Percentiles rank a stretch among this genome's conserved stretches.
phyloP scores from a whole-genome alignment of 1,140 invertebrate species.

The Polypedilum pembai region DNA sequence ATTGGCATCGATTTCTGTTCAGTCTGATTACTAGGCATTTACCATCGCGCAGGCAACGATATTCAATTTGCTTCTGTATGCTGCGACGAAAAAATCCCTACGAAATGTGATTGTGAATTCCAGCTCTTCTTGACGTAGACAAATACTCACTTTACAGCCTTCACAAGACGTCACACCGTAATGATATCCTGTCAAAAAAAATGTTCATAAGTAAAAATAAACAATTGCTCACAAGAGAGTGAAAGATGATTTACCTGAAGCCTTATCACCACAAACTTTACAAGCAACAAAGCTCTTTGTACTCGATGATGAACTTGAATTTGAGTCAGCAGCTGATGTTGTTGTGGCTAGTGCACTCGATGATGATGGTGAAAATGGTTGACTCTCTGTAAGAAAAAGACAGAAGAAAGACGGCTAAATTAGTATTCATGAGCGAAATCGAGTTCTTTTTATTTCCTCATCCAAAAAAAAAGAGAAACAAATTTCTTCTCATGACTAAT shows the following conservation, averaged over 20 bases:
- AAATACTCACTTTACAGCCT: conserved; percentile 89
- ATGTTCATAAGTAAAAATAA: neutral
- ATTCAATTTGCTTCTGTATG: conserved; percentile 98
- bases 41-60: conserved; percentile 90
- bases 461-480: too few relatives aligned
- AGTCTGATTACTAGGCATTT: conserved; percentile 94
- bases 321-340: conserved; percentile 64
- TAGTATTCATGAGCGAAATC: neutral
- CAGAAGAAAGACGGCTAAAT: conserved; percentile 32
- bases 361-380: conserved; percentile 69
- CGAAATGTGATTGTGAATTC: conserved; percentile 34
- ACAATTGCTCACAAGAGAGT: neutral
- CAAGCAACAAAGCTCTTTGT: conserved; percentile 84
- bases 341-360: conserved; percentile 57
- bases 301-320: conserved; percentile 53
- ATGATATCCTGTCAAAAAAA: conserved; percentile 58
- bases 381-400: conserved; percentile 54
- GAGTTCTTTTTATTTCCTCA: too few relatives aligned
- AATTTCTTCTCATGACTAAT: too few relatives aligned
- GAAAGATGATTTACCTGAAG: conserved; percentile 58
- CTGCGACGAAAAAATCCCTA: conserved; percentile 79
- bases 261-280: conserved; percentile 98
- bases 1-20: conserved; percentile 95
- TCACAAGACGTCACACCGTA: conserved; percentile 99
- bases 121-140: neutral